Conservation (phyloP, 2,888 invertebrate genomes). For the Heliconius sara region DNA sequence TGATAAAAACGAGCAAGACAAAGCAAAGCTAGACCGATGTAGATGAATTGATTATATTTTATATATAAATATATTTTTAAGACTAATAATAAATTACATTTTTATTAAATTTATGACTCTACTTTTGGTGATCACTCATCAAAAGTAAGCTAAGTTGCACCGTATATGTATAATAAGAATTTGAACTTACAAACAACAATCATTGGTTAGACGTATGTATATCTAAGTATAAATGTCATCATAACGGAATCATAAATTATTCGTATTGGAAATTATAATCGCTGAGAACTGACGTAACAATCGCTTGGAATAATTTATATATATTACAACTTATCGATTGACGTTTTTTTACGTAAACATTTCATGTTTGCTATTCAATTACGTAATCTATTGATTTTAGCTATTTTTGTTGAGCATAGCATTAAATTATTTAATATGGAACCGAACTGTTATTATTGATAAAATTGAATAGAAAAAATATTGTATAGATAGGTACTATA, state of each 20-base stretch:
- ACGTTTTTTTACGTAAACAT: constrained; percentile 3
- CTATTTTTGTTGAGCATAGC: background rate
- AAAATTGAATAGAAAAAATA: background rate
- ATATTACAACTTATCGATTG: constrained; percentile 3
- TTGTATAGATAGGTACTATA: background rate
- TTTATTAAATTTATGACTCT: too few relatives aligned
- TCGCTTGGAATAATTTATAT: background rate
- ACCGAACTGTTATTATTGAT: background rate
- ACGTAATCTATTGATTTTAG: background rate
- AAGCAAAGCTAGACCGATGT: too few relatives aligned
- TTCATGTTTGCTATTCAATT: background rate
- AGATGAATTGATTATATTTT: too few relatives aligned
- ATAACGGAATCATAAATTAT: background rate
- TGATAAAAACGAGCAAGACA: too few relatives aligned
- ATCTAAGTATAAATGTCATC: background rate
- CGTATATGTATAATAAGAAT: background rate
- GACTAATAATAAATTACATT: too few relatives aligned
- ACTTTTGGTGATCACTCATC: too few relatives aligned
- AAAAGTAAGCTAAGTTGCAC: background rate
- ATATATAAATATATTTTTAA: too few relatives aligned
- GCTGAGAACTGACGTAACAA: constrained; percentile 2
- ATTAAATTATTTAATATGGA: background rate
- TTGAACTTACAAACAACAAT: background rate
- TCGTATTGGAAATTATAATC: constrained; percentile 12
- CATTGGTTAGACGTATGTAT: background rate